Evolutionary conservation across 2,113 vertebrate species (phyloP).

Genomic region (Misgurnus anguillicaudatus): DNA sequence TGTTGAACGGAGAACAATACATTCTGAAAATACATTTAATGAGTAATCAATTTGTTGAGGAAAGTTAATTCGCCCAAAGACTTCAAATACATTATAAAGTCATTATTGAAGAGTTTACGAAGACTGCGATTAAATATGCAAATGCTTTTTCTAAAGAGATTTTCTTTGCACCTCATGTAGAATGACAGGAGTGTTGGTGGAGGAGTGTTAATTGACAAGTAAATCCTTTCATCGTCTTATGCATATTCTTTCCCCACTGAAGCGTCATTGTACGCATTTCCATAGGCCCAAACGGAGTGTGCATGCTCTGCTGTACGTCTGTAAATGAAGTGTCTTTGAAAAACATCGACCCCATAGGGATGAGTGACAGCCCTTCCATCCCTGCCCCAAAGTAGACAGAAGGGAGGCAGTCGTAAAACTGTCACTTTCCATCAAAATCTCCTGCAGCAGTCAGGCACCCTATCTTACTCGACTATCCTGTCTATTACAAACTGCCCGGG

Average conservation of each 20-base stretch:
- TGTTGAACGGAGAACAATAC: conserved; percentile 33
- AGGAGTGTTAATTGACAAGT: conserved; percentile 27
- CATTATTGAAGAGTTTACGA: conserved; percentile 17
- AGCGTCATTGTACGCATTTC: conserved; percentile 9
- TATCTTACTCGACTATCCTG: not conserved
- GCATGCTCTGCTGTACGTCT: not conserved
- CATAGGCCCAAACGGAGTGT: conserved; percentile 5
- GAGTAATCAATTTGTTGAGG: conserved; percentile 20
- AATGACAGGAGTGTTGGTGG: not conserved
- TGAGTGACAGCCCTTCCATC: not conserved
- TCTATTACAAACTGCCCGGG: conserved; percentile 11
- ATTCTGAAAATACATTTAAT: conserved; percentile 6
- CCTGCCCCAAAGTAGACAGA: not conserved
- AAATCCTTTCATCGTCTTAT: conserved; percentile 33
- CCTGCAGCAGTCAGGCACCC: conserved; percentile 11
- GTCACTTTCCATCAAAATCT: conserved; percentile 19
- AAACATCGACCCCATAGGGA: not conserved
- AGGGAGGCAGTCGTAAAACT: not conserved
- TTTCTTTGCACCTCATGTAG: not conserved
- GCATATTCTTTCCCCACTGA: conserved; percentile 26
- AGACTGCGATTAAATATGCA: conserved; percentile 6
- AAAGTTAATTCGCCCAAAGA: conserved; percentile 2
- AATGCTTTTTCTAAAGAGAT: not conserved
- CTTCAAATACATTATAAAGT: conserved; percentile 11
- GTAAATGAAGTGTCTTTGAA: conserved; percentile 14